Evolutionary conservation across 2,888 invertebrate species (phyloP), one percentile per base, ranked within the genome.

Genomic region (Cryptocephalus moraei): DNA sequence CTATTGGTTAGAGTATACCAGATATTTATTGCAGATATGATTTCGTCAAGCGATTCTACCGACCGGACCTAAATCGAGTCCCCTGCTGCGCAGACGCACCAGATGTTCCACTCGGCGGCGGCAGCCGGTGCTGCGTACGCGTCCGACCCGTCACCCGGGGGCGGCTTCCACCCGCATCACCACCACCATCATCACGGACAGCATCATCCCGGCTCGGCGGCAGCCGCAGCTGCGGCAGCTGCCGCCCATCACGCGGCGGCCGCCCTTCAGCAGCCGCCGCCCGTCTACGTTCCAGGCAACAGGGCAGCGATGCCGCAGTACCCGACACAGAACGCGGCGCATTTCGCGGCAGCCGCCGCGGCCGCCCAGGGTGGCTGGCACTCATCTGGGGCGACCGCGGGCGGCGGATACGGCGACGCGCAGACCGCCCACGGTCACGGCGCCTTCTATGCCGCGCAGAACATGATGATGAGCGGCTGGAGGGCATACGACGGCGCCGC

Each of bases 391-490:
- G 36, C 36, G n/a, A 4, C 36, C 6, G 54, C 63, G 1, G 60
- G 60, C 4, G 59, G 63, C 11, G 63, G 64, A 2, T 69, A 69
- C 47, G 66, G 60, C 61, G 77, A 62, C 58, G 67, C 67, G 48
- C 62, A 67, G 10, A 54, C 67, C 49, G 73, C 75, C 39, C 69
- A 74, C 49, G 66, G 70, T 11, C 63, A 75, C 14, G 72, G 72
- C 22, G 85, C 84, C 53, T 86, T 89, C 60, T 89, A 89, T 70
- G 80, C 83, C 11, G 43, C 43, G 32, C 88, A 87, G 70, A 88
- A 88, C 70, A 81, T 86, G 67, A 83, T 86, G 63, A 82, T 83
- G 80, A 75, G 78, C 45, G 77, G 79, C 32, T 86, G 89, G 81
- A 78, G 86, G 57, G 75, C 78, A 11, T 89, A 89, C 73, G 89